These are phyloP conservation scores for Planiliza haematocheilus DNA, from an alignment of 2,113 vertebrate genomes.

Conservation along the genomic window DNA sequence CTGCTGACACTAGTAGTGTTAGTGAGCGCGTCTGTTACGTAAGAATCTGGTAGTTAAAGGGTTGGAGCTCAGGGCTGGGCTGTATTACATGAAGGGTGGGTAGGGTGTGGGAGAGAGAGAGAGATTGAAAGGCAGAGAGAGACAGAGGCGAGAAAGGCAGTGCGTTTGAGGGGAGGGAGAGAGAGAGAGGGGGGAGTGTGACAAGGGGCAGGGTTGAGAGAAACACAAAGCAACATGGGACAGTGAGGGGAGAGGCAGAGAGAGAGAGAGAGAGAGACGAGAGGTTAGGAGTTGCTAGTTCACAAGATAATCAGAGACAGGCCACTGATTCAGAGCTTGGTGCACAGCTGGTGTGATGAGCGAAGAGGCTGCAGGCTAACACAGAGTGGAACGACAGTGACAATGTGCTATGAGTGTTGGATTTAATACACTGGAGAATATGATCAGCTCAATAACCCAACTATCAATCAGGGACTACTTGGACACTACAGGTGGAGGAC, in stretches of 20 bases:
- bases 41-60: constrained; percentile 65
- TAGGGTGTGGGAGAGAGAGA: constrained; percentile 3
- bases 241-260: constrained; percentile 33
- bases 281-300: constrained; percentile 43
- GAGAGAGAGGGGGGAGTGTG: constrained; percentile 8
- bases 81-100: constrained; percentile 46
- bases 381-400: constrained; percentile 34
- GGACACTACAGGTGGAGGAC: constrained; percentile 18
- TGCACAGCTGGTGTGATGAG: constrained; percentile 65
- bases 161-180: constrained; percentile 15
- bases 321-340: constrained; percentile 51
- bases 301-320: constrained; percentile 61
- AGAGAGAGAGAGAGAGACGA: constrained; percentile 32
- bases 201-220: constrained; percentile 24
- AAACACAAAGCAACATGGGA: constrained; percentile 41
- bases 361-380: constrained; percentile 54
- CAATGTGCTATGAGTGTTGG: constrained; percentile 29
- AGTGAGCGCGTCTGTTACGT: constrained; percentile 67
- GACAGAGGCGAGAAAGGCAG: constrained; percentile 14
- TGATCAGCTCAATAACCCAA: constrained; percentile 14
- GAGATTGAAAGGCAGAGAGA: neutral
- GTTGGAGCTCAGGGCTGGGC: constrained; percentile 67
- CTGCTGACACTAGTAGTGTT: constrained; percentile 39
- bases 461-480: constrained; percentile 6
- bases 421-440: constrained; percentile 50